Conservation (phyloP, 2,113 vertebrate species). For the human (Homo sapiens) region GRCh38 chr18:27636001-27636500, state of each 20-base stretch:
- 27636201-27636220: background rate
- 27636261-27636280: background rate
- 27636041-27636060: background rate
- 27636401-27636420: background rate
- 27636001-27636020: background rate
- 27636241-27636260: background rate
- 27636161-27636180: background rate
- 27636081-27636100: background rate
- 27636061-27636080: background rate
- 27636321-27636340: background rate
- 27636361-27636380: background rate
- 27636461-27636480: background rate
- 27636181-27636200: background rate
- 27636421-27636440: background rate
- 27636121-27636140: background rate
- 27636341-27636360: background rate
- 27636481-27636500: background rate
- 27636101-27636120: background rate
- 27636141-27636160: background rate
- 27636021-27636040: background rate
- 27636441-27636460: background rate
- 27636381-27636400: background rate
- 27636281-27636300: background rate
- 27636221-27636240: background rate
- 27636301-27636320: accelerated